These are phyloP conservation scores for Papilio protenor DNA, from an alignment of 2,888 invertebrate species.

Conservation along the genomic window DNA sequence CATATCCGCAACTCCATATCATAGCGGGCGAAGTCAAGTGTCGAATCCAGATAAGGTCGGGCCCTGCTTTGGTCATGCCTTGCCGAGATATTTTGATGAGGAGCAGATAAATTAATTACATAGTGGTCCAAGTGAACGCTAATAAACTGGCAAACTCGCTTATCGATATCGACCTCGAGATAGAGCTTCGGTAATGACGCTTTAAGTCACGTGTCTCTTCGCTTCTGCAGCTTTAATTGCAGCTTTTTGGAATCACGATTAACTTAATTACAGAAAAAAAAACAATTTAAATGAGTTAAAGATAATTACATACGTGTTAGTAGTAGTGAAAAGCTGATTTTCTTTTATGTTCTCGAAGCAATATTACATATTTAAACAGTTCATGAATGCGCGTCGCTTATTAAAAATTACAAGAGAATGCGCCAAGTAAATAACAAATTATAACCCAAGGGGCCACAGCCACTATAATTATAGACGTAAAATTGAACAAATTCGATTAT, in stretches of 20 bases:
- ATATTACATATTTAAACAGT: slow-evolving; percentile 9
- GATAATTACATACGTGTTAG: not conserved
- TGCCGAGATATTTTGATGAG: slow-evolving; percentile 75
- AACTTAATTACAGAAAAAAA: slow-evolving; percentile 19
- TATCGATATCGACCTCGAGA: slow-evolving; percentile 64
- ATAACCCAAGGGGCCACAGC: slow-evolving; percentile 34
- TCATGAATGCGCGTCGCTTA: slow-evolving; percentile 2
- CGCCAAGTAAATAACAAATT: slow-evolving; percentile 36
- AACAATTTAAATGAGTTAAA: not conserved
- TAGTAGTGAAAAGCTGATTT: not conserved
- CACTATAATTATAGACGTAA: slow-evolving; percentile 65
- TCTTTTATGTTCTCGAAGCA: not conserved
- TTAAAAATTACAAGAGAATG: slow-evolving; percentile 31
- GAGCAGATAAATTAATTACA: slow-evolving; percentile 77
- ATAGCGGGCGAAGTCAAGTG: slow-evolving; percentile 44
- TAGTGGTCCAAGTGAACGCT: slow-evolving; percentile 58
- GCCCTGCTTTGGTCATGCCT: slow-evolving; percentile 66
- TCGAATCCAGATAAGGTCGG: slow-evolving; percentile 50
- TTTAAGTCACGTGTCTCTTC: slow-evolving; percentile 34
- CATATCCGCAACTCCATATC: slow-evolving; percentile 47
- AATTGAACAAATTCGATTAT: slow-evolving; percentile 69
- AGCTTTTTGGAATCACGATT: slow-evolving; percentile 10
- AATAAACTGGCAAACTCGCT: slow-evolving; percentile 68
- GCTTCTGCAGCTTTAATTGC: slow-evolving; percentile 14
- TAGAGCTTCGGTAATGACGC: slow-evolving; percentile 46